Base-by-base conservation (phyloP, 2,113 vertebrate genomes). In the Garra rufa region DNA sequence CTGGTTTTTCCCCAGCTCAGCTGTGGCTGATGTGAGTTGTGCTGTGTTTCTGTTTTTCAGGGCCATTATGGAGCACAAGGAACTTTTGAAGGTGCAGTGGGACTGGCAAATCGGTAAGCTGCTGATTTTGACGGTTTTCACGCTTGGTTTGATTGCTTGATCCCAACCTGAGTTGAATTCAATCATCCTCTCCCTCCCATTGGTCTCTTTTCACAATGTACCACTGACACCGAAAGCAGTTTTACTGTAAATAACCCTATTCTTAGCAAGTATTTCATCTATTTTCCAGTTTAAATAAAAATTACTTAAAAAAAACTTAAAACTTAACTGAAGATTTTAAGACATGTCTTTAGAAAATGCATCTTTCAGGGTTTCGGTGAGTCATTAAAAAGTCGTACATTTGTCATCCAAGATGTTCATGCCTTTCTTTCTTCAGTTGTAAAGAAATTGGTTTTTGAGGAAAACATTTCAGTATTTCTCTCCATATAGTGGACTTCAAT, bases 41-140 rank as follows among this genome's bases (percentile, higher is more conserved):
- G 34, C 55, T 83, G 90, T 88, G 90, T 84, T 91, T 87, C 91
- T 94, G 73, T 87, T 84, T 93, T 92, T 24, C 90, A 98, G 97
- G 88, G 97, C 97, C 86, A 97, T 98, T 84, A 97, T 98, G 96
- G 97, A 99, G 84, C 97, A 99, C 91, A 99, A 98, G 93, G 97
- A 99, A 92, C 93, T 99, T 82, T 90, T 99, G 91, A 98, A 95
- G 92, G 96, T 99, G 59, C 96, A 96, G 75, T 99, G 97, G 97
- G 96, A 99, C 67, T 99, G 97, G 97, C 97, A 98, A 92, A 97
- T 98, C 93, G 97, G 97, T 97, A 95, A 96, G 94, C 38, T 61
- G 75, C 34, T 24, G 65, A 19, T 73, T 83, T 19, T 8, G 50
- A 57, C 6, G 3, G 28, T 26, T 70, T 70, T 76, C 8, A 50